Conservation (phyloP, 64 coral and sea anemone genomes). For the Montipora sp. region DNA sequence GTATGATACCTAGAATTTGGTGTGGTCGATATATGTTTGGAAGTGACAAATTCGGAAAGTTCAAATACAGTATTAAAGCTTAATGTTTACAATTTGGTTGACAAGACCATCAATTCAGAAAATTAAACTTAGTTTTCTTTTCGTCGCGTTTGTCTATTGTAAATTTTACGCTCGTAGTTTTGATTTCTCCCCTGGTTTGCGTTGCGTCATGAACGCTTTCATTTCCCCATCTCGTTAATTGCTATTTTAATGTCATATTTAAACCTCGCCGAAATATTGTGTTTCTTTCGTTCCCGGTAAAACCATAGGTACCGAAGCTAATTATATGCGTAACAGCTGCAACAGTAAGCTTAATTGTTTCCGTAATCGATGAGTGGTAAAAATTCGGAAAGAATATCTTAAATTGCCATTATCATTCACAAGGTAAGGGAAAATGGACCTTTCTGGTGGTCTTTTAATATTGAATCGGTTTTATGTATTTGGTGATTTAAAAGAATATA, state of each 20-base stretch:
- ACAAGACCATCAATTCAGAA: neutral
- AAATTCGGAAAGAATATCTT: too few species aligned
- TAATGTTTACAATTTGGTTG: conserved; percentile 16
- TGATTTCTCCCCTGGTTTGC: neutral
- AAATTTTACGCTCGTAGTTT: neutral
- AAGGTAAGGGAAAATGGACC: too few species aligned
- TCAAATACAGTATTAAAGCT: neutral
- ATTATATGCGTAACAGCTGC: conserved; percentile 34
- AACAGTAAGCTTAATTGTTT: neutral
- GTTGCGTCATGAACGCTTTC: neutral
- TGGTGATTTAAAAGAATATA: too few species aligned
- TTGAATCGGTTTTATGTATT: too few species aligned
- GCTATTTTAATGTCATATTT: conserved; percentile 3
- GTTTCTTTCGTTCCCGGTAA: neutral
- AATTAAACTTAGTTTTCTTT: neutral
- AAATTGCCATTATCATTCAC: too few species aligned
- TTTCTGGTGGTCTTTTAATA: too few species aligned
- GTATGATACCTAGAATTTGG: conserved; percentile 23
- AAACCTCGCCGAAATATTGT: neutral
- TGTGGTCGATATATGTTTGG: neutral
- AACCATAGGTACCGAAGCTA: neutral
- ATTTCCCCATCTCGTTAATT: neutral
- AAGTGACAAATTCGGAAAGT: neutral
- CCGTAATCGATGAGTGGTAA: too few species aligned
- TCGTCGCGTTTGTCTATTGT: neutral